Percentiles rank a stretch among this genome's conserved stretches.
phyloP scores from a whole-genome alignment of 2,113 vertebrate species.

The Prochilodus magdalenae region DNA sequence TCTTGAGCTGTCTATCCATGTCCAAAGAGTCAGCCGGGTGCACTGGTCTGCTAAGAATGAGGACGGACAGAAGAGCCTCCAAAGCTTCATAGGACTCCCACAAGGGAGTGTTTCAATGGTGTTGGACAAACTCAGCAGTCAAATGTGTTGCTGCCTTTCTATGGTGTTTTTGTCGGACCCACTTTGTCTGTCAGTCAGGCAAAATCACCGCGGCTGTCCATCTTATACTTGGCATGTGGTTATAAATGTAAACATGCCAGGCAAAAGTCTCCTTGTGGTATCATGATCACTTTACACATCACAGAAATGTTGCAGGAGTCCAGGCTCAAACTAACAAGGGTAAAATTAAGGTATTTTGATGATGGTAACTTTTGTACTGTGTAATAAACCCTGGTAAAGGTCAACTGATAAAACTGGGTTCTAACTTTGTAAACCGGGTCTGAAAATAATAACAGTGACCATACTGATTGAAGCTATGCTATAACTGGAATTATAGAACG shows the following conservation, averaged over 20 bases:
- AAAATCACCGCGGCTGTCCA: not conserved
- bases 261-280: too few relatives aligned
- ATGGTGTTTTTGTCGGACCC: not conserved
- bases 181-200: not conserved
- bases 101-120: not conserved
- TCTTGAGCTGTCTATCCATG: conserved; percentile 22
- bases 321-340: too few relatives aligned
- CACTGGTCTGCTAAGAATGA: conserved; percentile 26
- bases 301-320: not conserved
- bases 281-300: not conserved
- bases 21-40: not conserved
- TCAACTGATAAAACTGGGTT: too few relatives aligned
- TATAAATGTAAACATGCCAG: not conserved
- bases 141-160: conserved; percentile 11
- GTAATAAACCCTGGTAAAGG: too few relatives aligned
- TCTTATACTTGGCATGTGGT: not conserved
- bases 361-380: too few relatives aligned
- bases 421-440: too few relatives aligned
- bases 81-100: not conserved
- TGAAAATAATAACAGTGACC: too few relatives aligned
- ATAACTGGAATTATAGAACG: too few relatives aligned
- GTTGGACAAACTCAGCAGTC: not conserved
- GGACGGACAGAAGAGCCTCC: conserved; percentile 17
- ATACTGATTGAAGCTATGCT: too few relatives aligned
- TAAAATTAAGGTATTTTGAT: too few relatives aligned